Base-by-base conservation (phyloP, 2,113 vertebrate genomes). In the Sander vitreus region DNA sequence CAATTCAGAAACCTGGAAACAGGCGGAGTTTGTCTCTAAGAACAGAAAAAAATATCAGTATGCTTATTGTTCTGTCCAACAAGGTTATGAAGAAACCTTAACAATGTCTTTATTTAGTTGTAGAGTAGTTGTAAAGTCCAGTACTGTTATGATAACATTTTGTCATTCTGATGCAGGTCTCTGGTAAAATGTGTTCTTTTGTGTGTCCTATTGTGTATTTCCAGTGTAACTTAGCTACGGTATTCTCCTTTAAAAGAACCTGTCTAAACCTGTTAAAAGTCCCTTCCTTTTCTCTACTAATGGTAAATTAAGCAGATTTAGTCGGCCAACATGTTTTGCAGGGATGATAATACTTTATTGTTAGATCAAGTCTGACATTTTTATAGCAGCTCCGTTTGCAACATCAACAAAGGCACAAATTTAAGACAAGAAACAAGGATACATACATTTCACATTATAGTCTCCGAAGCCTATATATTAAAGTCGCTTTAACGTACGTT, bases 221-320 rank as follows among this genome's bases (percentile, higher is more conserved):
- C 36, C 19, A 54, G 13, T 54, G 30, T 64, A n/a, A 43, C 4
- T 3, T 16, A 65, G 63, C 63, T 48, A 10, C 45, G 15, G 9
- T 18, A 27, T 43, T 71, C 21, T 39, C 18, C 36, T 19, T 14
- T 47, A 2, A 47, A 59, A 59, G 5, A 19, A 60, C 21, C 27
- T 18, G 2, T 14, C 59, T n/a, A n/a, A n/a, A n/a, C n/a, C n/a
- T n/a, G n/a, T n/a, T n/a, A 68, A 51, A 0, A 6, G 1, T 63
- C 19, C 6, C 11, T 11, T n/a, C 6, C 1, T 25, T 59, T 51
- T 51, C 10, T 27, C 33, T 68, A 10, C 47, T 55, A 67, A 65
- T 47, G 58, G 53, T 66, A 59, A 67, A 73, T 57, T 68, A 57
- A 68, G 36, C 1, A 62, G 54, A 84, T 74, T 53, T 33, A 73